phyloP scores from a whole-genome alignment of 2,797 vertebrate genomes.

The Microcaecilia unicolor region DNA sequence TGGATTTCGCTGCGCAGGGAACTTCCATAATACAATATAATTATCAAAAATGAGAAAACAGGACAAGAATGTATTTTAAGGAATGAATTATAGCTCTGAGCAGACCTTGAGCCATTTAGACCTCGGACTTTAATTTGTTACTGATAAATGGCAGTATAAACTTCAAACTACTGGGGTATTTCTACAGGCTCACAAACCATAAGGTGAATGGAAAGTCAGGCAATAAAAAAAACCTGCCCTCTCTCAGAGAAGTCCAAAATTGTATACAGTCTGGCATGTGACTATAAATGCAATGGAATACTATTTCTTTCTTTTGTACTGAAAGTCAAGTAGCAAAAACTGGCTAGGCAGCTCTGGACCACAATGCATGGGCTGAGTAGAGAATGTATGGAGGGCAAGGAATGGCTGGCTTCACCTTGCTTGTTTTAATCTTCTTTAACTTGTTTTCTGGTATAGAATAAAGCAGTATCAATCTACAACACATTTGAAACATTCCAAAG shows the following conservation, averaged over 20 bases:
- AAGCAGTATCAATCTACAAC: no score
- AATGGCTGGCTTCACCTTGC: conserved; percentile 9
- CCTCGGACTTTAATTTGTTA: neutral
- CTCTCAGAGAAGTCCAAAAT: conserved; percentile 5
- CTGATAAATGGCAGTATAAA: conserved; percentile 3
- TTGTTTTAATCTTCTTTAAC: no score
- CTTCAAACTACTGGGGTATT: conserved; percentile 10
- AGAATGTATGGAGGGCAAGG: conserved; percentile 2
- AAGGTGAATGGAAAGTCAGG: conserved; percentile 18
- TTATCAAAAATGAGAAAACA: neutral
- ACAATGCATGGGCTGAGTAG: no score
- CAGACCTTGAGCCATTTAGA: neutral
- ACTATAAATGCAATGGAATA: neutral
- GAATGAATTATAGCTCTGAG: neutral
- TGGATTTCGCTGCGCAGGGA: neutral
- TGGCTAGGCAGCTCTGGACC: conserved; percentile 10
- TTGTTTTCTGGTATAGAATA: no score
- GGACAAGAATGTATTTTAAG: conserved; percentile 1
- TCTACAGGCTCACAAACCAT: conserved; percentile 7
- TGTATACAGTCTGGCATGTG: neutral
- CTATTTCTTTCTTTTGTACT: conserved; percentile 6
- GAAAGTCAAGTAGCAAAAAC: conserved; percentile 16
- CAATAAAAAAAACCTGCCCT: conserved; percentile 10
- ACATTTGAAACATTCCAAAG: no score
- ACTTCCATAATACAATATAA: neutral